Evolutionary conservation across 2,113 vertebrate genomes (phyloP).

Genomic region (Rhadina sibilatrix): DNA sequence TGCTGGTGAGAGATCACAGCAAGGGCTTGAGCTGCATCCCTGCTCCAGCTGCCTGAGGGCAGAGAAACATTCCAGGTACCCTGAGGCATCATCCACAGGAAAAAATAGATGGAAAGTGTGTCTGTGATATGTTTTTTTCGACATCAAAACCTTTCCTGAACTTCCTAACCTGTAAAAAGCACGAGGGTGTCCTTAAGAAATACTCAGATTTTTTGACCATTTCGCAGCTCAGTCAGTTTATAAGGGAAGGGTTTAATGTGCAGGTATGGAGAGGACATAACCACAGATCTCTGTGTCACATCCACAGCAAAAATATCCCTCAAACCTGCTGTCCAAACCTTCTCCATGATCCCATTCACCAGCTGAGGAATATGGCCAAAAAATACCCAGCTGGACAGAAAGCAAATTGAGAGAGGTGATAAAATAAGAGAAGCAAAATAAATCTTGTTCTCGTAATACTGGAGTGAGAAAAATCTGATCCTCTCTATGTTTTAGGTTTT

Average conservation of each 20-base stretch:
- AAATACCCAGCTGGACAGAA: background rate
- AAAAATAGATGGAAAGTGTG: background rate
- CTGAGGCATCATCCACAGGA: background rate
- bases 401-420: background rate
- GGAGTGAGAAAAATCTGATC: background rate
- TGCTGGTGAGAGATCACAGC: background rate
- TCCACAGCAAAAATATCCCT: background rate
- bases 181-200: background rate
- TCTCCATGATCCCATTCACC: background rate
- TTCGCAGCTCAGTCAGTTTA: background rate
- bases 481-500: background rate
- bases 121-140: fast-evolving
- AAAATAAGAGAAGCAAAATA: background rate
- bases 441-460: background rate
- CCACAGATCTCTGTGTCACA: background rate
- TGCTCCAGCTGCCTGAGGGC: background rate
- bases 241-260: background rate
- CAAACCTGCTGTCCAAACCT: background rate
- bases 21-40: background rate
- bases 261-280: background rate
- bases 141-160: background rate
- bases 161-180: background rate
- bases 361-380: background rate
- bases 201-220: fast-evolving
- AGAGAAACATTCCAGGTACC: background rate